Base-by-base conservation (phyloP, 2,888 invertebrate genomes). In the Drosophila testacea region DNA sequence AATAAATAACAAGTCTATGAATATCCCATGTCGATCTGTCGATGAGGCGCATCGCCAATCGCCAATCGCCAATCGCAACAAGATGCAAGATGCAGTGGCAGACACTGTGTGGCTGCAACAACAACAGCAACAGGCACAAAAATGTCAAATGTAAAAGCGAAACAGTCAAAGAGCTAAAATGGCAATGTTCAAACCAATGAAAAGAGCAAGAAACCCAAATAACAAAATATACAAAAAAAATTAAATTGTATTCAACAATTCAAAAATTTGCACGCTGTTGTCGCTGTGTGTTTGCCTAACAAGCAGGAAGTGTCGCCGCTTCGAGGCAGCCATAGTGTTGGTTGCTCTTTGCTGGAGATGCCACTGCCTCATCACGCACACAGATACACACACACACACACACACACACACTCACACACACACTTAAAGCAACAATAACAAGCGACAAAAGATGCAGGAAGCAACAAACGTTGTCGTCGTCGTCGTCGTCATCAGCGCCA, bases 81-180 rank as follows among this genome's bases (percentile, higher is more conserved):
- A 77, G 55, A 47, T 62, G 32, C 32, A 32, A 77, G 62, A 47
- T 62, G 74, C 61, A 30, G 67, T 30, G 36, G 46, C 73, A 65
- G 52, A 44, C 73, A 52, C 54, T 46, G 11, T 13, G 46, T 22
- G 22, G 38, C 52, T 22, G 41, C 69, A 22, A 4, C 36, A 34
- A 16, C 64, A 50, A 44, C 59, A 11, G 62, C 71, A 54, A 34
- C 67, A 52, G 47, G 42, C 32, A 28, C 74, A 86, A 80, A 88
- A 88, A 86, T 88, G 88, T 88, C 87, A 90, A 90, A 90, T 76
- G 88, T 75, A 75, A 81, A 80, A 86, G 73, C 81, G 52, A 79
- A 66, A 55, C 64, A 82, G 63, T 63, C 71, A 66, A 67, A 72
- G 64, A 66, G 81, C 73, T 59, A 48, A 65, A 78, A 64, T 54